phyloP scores from a whole-genome alignment of 1,140 invertebrate genomes.

The Whitmania pigra region DNA sequence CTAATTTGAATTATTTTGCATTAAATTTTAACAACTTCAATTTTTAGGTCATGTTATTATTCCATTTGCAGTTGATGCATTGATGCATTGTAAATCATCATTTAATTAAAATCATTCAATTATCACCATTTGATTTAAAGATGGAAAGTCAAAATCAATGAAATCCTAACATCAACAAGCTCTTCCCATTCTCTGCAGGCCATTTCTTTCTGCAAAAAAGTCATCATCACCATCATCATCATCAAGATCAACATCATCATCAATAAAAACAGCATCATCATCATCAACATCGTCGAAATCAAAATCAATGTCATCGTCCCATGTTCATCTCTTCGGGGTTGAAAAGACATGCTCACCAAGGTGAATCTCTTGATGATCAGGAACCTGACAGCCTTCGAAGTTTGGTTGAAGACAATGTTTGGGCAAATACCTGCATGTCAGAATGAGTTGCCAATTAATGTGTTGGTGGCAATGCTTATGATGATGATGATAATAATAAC shows the following conservation, averaged over 20 bases:
- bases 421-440: background rate
- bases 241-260: background rate
- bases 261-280: no score
- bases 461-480: background rate
- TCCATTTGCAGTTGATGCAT: no score
- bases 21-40: no score
- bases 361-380: background rate
- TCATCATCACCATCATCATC: background rate
- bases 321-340: no score
- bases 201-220: background rate
- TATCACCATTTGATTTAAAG: no score
- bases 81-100: no score
- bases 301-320: background rate
- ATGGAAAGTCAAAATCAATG: background rate
- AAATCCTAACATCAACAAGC: background rate
- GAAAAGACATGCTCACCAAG: background rate
- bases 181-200: slow-evolving; percentile 2
- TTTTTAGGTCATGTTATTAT: no score
- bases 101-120: no score
- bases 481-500: background rate
- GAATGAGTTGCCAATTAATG: background rate
- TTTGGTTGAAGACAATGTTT: background rate
- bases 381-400: background rate
- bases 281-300: background rate
- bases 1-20: no score